Evolutionary conservation across 2,113 vertebrate genomes (phyloP).

Genomic region (Rhegmatorhina hoffmannsi): DNA sequence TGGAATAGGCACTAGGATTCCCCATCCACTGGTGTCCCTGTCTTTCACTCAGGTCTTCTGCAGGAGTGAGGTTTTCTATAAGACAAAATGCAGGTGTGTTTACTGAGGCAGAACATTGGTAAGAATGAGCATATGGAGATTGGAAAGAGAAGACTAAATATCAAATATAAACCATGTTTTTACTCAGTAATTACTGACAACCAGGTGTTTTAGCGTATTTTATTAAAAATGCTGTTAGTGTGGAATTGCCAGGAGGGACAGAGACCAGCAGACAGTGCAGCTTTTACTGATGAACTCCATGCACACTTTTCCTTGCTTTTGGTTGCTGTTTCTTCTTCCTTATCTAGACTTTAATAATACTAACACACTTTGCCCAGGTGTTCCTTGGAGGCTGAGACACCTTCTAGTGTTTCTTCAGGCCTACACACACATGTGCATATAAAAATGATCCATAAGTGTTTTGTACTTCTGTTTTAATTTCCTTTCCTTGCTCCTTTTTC

Average conservation of each 20-base stretch:
- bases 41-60: neutral
- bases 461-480: neutral
- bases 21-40: neutral
- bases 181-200: neutral
- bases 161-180: neutral
- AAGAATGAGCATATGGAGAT: neutral
- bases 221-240: neutral
- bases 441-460: neutral
- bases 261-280: neutral
- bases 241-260: neutral
- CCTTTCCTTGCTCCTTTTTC: neutral
- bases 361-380: neutral
- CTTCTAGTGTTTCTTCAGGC: neutral
- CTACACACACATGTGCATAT: neutral
- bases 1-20: fast-evolving
- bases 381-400: neutral
- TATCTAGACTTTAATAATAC: neutral
- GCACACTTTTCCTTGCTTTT: neutral
- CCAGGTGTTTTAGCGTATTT: neutral
- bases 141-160: neutral
- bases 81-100: neutral
- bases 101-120: neutral
- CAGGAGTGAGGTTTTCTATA: neutral
- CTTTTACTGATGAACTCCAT: neutral
- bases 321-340: neutral